Base-by-base conservation (phyloP, 2,888 invertebrate genomes). In the Lingula anatina region DNA sequence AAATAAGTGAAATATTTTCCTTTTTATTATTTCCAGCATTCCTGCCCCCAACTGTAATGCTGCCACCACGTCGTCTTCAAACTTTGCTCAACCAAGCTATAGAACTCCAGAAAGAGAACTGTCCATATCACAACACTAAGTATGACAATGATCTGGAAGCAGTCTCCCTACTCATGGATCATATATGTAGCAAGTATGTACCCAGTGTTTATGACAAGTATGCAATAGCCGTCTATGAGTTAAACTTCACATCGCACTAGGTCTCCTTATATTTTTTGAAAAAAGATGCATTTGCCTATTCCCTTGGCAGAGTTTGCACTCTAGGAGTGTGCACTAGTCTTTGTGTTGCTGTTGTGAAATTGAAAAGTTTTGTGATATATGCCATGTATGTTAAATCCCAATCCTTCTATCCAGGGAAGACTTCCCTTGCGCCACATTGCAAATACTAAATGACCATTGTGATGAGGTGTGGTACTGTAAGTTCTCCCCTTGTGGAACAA, bases 381-480 rank as follows among this genome's bases (percentile, higher is more conserved):
- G n/a, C n/a, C n/a, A n/a, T n/a, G n/a, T 25, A 2, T 5, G 27
- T 20, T 18, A 15, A 23, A 18, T 31, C 27, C 18, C 27, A 15
- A 25, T 42, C 36, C 42, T 25, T 49, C n/a, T 50, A 62, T 64
- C 27, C 62, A 87, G 90, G 68, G 90, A 92, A 69, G 81, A 85
- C 66, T 92, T 93, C 81, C 93, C 93, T 39, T 86, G 87, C 70
- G 86, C 87, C 77, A 86, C 89, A 54, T 82, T 87, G 23, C 84
- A 92, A 56, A 65, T 70, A 41, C 61, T 77, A 26, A 75, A 66
- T 46, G 95, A 96, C 75, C 96, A 97, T 80, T 90, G 90, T 78
- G 96, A 96, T 78, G 96, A 97, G 81, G 95, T 97, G 54, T 96
- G 95, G 96, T 94, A 90, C 79, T 95, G 95, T 80, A 88, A 89